A percentile compares a stretch with the other conserved stretches of the same genome.
Evolutionary conservation across 2,888 invertebrate species (phyloP).

Genomic region (Polietes domitor): DNA sequence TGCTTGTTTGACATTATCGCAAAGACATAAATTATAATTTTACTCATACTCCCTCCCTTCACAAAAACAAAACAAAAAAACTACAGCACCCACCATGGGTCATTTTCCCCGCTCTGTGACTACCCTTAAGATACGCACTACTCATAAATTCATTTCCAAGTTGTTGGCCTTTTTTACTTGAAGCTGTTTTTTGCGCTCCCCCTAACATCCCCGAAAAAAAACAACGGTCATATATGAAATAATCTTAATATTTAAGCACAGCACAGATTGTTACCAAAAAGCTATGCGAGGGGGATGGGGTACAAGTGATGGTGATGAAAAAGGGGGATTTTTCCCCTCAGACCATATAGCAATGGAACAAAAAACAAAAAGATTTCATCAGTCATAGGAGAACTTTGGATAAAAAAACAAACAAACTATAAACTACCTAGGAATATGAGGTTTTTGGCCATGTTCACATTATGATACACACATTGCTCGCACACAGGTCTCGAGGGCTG

Average conservation of each 20-base stretch:
- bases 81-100: not conserved
- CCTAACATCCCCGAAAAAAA: not conserved
- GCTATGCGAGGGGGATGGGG: not conserved
- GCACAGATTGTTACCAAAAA: constrained; percentile 56
- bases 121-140: constrained; percentile 11
- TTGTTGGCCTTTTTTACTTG: constrained; percentile 47
- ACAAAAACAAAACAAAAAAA: not conserved
- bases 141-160: constrained; percentile 35
- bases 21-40: constrained; percentile 41
- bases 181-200: constrained; percentile 35
- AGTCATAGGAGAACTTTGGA: not conserved
- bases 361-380: constrained; percentile 29
- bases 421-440: constrained; percentile 18
- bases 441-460: not conserved
- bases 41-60: constrained; percentile 1
- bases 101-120: not conserved
- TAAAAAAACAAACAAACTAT: not conserved
- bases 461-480: not conserved
- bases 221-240: constrained; percentile 41
- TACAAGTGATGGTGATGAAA: not conserved
- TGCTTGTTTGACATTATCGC: constrained; percentile 50
- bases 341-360: not conserved
- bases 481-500: constrained; percentile 30
- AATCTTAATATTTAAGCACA: constrained; percentile 50
- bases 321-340: not conserved